A percentile compares a stretch with the other conserved stretches of the same genome.
Conservation (phyloP, 1,140 invertebrate genomes). For the Temnothorax curvispinosus region DNA sequence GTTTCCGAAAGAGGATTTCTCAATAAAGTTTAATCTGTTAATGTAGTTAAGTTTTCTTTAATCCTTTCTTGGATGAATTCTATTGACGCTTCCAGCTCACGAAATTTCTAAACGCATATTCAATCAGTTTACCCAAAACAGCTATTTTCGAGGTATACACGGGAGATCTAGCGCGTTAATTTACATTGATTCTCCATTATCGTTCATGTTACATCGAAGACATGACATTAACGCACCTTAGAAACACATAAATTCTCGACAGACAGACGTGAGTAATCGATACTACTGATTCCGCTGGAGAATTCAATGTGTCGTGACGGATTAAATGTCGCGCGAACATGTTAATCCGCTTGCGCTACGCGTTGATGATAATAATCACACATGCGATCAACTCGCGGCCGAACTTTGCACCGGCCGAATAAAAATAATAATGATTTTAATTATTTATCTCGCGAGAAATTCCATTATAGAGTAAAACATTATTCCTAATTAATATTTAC, state of each 20-base stretch:
- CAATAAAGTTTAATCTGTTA: neutral
- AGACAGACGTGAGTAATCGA: constrained; percentile 6
- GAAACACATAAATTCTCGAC: constrained; percentile 25
- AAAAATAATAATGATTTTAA: constrained; percentile 39
- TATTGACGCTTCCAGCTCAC: neutral
- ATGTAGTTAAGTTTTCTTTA: constrained; percentile 9
- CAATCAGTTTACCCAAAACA: neutral
- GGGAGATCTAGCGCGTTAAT: neutral
- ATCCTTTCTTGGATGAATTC: neutral
- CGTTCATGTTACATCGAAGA: neutral
- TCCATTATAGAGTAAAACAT: constrained; percentile 42
- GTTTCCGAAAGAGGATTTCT: neutral
- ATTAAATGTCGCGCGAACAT: constrained; percentile 40
- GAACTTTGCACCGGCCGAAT: neutral
- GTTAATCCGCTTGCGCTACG: constrained; percentile 36
- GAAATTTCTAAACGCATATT: constrained; percentile 6
- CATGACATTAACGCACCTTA: constrained; percentile 20
- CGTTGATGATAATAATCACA: constrained; percentile 19
- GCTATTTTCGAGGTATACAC: neutral
- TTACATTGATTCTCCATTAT: constrained; percentile 2
- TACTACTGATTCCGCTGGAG: neutral
- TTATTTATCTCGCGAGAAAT: constrained; percentile 14
- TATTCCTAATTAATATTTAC: constrained; percentile 40
- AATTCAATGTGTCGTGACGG: neutral
- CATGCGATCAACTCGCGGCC: neutral